A percentile compares a stretch with the other conserved stretches of the same genome.
Conservation (phyloP, 1,140 invertebrate species). For the Octopus bimaculoides region DNA sequence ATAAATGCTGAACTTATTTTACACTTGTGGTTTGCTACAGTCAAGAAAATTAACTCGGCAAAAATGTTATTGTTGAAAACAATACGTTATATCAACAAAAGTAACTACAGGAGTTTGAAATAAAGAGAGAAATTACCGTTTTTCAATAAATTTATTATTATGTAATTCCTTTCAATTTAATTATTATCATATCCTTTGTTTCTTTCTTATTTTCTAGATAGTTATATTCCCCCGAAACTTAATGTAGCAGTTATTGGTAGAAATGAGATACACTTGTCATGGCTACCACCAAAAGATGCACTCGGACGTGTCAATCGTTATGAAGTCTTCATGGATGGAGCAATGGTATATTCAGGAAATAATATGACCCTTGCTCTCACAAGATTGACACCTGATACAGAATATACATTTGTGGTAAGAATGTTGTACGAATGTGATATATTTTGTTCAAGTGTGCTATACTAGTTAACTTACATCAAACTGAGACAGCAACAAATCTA, state of each 20-base stretch:
- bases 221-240: slow-evolving; percentile 52
- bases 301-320: slow-evolving; percentile 52
- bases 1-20: too few relatives aligned
- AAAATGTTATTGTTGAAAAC: too few relatives aligned
- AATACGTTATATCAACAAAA: too few relatives aligned
- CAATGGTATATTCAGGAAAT: slow-evolving; percentile 53
- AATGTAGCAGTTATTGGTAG: slow-evolving; percentile 52
- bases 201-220: slow-evolving; percentile 33
- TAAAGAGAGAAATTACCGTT: too few relatives aligned
- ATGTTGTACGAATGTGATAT: background rate
- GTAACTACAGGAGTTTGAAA: too few relatives aligned
- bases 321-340: slow-evolving; percentile 52
- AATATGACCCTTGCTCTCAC: slow-evolving; percentile 42
- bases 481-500: too few relatives aligned
- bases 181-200: slow-evolving; percentile 9
- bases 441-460: too few relatives aligned
- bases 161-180: background rate
- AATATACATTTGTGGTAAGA: slow-evolving; percentile 53
- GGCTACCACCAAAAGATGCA: slow-evolving; percentile 52
- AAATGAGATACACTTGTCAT: slow-evolving; percentile 51
- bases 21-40: too few relatives aligned
- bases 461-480: too few relatives aligned
- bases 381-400: slow-evolving; percentile 51
- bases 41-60: too few relatives aligned
- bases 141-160: too few relatives aligned